These are phyloP conservation scores for Colinus virginianus DNA, from an alignment of 2,113 vertebrate genomes.

Conservation along the genomic window DNA sequence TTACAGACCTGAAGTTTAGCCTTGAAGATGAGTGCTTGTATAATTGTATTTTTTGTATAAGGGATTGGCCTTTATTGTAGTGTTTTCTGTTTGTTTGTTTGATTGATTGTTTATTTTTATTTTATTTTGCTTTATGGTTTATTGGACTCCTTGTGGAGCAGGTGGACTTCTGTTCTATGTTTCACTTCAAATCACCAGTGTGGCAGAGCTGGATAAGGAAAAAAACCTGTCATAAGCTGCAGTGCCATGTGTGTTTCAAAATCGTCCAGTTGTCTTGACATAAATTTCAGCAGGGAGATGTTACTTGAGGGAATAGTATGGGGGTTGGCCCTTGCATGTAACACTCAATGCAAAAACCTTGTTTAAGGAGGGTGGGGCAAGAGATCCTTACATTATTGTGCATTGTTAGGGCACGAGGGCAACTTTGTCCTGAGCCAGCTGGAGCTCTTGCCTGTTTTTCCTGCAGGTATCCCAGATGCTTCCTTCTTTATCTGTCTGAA, in stretches of 20 bases:
- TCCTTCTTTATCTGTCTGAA: background rate
- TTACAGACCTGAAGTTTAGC: background rate
- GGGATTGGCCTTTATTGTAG: background rate
- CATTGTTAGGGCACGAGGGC: background rate
- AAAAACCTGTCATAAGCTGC: background rate
- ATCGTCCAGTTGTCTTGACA: background rate
- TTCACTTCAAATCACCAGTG: background rate
- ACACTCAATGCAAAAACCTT: background rate
- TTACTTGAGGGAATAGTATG: background rate
- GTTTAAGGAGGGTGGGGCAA: background rate
- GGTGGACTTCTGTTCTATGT: background rate
- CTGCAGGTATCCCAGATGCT: background rate
- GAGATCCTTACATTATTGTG: background rate
- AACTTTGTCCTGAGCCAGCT: background rate
- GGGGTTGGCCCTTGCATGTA: background rate
- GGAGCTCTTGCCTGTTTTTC: background rate
- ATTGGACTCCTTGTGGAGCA: background rate
- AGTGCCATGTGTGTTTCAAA: background rate
- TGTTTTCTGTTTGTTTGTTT: background rate
- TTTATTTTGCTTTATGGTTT: background rate
- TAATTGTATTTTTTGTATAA: background rate
- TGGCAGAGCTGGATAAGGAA: background rate
- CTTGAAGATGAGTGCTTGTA: background rate
- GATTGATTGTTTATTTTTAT: rapidly evolving
- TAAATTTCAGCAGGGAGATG: background rate